Base-by-base conservation (phyloP, 2,113 vertebrate species). In the Pipa parva region DNA sequence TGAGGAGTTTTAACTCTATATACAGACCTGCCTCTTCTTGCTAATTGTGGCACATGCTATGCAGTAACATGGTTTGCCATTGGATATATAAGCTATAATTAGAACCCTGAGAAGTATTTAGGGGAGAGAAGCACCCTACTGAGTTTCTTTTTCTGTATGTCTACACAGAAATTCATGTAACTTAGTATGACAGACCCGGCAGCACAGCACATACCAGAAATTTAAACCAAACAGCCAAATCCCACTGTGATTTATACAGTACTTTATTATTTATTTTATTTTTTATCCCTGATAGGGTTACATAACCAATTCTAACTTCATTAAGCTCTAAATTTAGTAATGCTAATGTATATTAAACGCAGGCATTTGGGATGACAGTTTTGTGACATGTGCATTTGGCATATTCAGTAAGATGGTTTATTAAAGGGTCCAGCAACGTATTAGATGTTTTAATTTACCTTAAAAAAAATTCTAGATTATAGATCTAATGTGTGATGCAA, bases 61-160 rank as follows among this genome's bases (percentile, higher is more conserved):
- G 50, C 29, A 60, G 29, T 39, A 27, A 12, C 50, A 21, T 51
- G 45, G 64, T 39, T 79, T 72, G 74, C 74, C 77, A 74, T 73
- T 80, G 24, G 77, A 78, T 81, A 70, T 63, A 65, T 75, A 80
- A 65, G 81, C 81, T 84, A 81, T 63, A 65, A 42, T 73, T 74
- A 84, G 80, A 46, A 4, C 18, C 18, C 80, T 78, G 69, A 77
- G 75, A 83, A 80, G 75, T 73, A 73, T 67, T 71, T 75, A 74
- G 83, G 73, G 74, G 76, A 78, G 74, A 78, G 72, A 80, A 78
- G 71, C 81, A 75, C 46, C 46, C 29, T 15, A 9, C 15, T 39
- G 27, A 15, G 27, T 42, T 31, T 42, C 22, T 39, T 45, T 4
- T 24, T 18, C 48, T 37, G 17, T 21, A 57, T n/a, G 42, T 18